Percentiles rank a stretch among this genome's conserved stretches.
Evolutionary conservation across 2,888 invertebrate species (phyloP).

Genomic region (Pristionchus mayeri): DNA sequence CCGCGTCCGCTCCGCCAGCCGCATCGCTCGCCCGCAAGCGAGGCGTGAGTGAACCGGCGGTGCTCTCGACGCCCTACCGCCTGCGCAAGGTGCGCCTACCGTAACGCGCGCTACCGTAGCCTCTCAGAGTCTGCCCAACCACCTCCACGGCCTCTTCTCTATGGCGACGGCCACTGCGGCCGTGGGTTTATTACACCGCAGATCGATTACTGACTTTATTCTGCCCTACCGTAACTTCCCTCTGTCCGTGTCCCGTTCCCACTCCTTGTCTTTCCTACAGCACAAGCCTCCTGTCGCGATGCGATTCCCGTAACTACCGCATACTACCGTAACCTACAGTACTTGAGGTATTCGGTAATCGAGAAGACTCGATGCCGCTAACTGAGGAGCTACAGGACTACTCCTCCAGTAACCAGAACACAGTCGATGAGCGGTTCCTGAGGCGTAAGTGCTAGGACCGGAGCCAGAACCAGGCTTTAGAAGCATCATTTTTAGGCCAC

Average conservation of each 20-base stretch:
- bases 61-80: not conserved
- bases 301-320: not conserved
- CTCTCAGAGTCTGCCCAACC: conserved; percentile 36
- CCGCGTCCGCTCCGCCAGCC: not conserved
- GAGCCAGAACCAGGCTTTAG: no score
- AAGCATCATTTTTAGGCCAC: not conserved
- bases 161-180: conserved; percentile 26
- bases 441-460: not conserved
- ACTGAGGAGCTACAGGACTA: conserved; percentile 3
- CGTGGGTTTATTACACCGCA: not conserved
- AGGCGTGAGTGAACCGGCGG: conserved; percentile 35
- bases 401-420: conserved; percentile 13
- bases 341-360: conserved; percentile 15
- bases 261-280: not conserved
- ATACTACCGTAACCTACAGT: not conserved
- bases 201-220: conserved; percentile 13
- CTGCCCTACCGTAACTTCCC: not conserved
- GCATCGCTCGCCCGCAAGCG: conserved; percentile 18
- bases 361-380: not conserved
- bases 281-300: no score
- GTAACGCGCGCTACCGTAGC: not conserved
- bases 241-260: not conserved
- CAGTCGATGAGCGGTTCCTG: conserved; percentile 10
- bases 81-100: conserved; percentile 13
- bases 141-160: conserved; percentile 26